These are phyloP conservation scores for Drosophila santomea DNA, from an alignment of 1,140 invertebrate genomes.

Conservation along the genomic window DNA sequence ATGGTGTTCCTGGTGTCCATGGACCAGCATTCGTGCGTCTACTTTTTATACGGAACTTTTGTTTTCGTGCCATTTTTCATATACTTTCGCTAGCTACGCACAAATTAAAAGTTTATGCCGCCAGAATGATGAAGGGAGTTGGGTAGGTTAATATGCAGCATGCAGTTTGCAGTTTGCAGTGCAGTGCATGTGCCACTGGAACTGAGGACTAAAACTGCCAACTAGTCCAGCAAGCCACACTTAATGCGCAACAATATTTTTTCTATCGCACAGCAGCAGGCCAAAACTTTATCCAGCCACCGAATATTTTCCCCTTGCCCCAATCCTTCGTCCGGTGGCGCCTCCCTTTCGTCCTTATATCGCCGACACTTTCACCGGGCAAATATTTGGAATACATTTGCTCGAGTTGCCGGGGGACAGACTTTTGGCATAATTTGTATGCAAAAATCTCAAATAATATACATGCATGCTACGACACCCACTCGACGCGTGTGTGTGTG, in stretches of 20 bases:
- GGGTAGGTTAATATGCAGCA: neutral
- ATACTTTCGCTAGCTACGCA: slow-evolving; percentile 56
- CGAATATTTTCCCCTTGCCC: neutral
- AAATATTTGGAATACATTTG: slow-evolving; percentile 75
- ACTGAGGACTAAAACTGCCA: slow-evolving; percentile 34
- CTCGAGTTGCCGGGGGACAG: slow-evolving; percentile 20
- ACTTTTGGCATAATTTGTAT: slow-evolving; percentile 73
- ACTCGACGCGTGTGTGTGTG: slow-evolving; percentile 1
- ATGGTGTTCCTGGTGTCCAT: too few relatives aligned
- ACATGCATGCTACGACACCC: slow-evolving; percentile 32
- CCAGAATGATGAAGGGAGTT: neutral
- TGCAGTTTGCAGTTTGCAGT: neutral
- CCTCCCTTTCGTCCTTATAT: slow-evolving; percentile 8
- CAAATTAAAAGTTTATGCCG: slow-evolving; percentile 58
- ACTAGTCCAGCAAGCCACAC: slow-evolving; percentile 46
- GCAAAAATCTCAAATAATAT: slow-evolving; percentile 71
- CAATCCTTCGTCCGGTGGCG: neutral
- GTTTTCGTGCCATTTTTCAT: slow-evolving; percentile 63
- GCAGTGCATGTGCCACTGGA: slow-evolving; percentile 21
- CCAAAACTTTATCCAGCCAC: slow-evolving; percentile 26
- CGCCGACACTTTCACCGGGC: slow-evolving; percentile 67
- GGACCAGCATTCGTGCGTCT: slow-evolving; percentile 18
- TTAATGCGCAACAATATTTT: slow-evolving; percentile 48
- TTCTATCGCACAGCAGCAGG: slow-evolving; percentile 38
- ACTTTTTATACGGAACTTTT: slow-evolving; percentile 45